Conservation (phyloP, 2,113 vertebrate genomes). For the Caloenas nicobarica region DNA sequence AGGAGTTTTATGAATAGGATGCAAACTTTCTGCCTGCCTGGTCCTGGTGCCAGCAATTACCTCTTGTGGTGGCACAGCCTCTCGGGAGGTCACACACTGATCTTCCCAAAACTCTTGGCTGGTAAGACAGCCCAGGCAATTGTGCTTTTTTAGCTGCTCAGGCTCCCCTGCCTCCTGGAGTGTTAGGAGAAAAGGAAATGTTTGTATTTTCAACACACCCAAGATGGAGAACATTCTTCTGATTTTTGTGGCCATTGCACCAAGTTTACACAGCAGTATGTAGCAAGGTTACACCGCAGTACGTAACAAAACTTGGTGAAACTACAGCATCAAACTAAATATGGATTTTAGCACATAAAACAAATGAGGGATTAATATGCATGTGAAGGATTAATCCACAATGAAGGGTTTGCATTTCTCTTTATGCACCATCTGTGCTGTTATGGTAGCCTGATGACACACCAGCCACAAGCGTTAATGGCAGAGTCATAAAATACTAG, state of each 20-base stretch:
- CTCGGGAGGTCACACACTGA: background rate
- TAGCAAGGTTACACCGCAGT: background rate
- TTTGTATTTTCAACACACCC: background rate
- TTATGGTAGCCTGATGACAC: background rate
- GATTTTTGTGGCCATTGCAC: background rate
- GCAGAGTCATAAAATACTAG: background rate
- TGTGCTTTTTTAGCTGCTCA: too few species aligned
- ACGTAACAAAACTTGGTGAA: background rate
- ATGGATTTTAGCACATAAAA: background rate
- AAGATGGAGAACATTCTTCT: rapidly evolving
- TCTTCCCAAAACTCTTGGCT: background rate
- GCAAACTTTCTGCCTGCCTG: background rate
- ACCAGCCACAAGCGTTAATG: background rate
- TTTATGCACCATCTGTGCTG: background rate
- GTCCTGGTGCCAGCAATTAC: too few species aligned
- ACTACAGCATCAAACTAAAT: background rate
- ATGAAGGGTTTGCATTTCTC: background rate
- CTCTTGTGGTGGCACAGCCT: too few species aligned
- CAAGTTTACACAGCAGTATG: background rate
- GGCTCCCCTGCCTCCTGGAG: background rate
- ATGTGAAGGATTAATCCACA: background rate
- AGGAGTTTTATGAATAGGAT: background rate
- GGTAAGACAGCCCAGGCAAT: background rate
- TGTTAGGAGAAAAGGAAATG: background rate
- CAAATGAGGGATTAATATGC: background rate